Base-by-base conservation (phyloP, 1,140 invertebrate genomes). In the Drosophila lini region DNA sequence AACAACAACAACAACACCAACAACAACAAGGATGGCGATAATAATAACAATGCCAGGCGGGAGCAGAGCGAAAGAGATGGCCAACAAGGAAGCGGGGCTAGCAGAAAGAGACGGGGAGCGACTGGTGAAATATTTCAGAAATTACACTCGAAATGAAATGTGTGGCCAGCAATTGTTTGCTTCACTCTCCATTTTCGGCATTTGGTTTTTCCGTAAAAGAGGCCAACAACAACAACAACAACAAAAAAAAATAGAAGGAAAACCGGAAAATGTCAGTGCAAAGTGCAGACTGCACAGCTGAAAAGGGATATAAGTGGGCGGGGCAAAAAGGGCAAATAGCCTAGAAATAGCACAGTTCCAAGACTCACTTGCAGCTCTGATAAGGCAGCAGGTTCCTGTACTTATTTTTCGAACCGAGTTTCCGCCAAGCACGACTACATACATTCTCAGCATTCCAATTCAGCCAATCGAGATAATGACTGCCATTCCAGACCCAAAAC, bases 121-220 rank as follows among this genome's bases (percentile, higher is more conserved):
- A 52, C 15, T 28, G 25, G 13, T 50, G 59, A 71, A 74, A 74
- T 82, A 79, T 83, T 79, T 75, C 62, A 62, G 74, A 82, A 82
- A 79, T 83, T 75, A 79, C 76, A 79, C 62, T 82, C 59, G 74
- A 82, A 82, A 83, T 83, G 79, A 79, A 79, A 79, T 78, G 75
- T 78, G 74, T 78, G 74, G 59, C 56, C 78, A 77, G 36, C 67
- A 55, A 68, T 67, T 64, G 64, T 34, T 61, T 61, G 56, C 38
- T 41, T 64, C 61, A 42, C 56, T 42, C 38, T 61, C 28, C 5
- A 56, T 56, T 56, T 56, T 56, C 34, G 34, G 36, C 53, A 60
- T 60, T 63, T 63, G 32, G 25, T 31, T 31, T 58, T 31, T 56
- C 25, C 60, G 53, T 19, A 32, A 41, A 59, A 42, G 10, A 40